Base-by-base conservation (phyloP, 2,797 vertebrate species). In the Premnoplex brunnescens region DNA sequence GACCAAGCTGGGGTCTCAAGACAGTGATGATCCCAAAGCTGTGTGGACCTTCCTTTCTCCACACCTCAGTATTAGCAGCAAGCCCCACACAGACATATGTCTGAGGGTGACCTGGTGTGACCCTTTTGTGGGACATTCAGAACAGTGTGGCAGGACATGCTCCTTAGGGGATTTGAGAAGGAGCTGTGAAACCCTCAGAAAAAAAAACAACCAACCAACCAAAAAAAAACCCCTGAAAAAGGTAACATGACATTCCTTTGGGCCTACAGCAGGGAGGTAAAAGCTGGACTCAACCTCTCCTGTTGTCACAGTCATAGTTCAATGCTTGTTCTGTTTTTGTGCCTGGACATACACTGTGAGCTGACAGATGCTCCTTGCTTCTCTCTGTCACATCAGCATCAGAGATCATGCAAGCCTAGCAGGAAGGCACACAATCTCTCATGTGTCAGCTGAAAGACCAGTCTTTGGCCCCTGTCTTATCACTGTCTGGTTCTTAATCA, bases 181-280 rank as follows among this genome's bases (percentile, higher is more conserved):
- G 8, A 86, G 14, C 12, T 68, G 30, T 39, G 24, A 66, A 88
- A 78, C 12, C 6, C 30, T 60, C 60, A 14, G 55, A 44, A 41
- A 58, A 86, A 19, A 41, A 52, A 52, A 14, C 46, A 48, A 48
- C 3, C 22, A 46, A 46, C 11, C 44, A 46, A 46, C 22, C 46
- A 48, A 46, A 46, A 26, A 49, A 26, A 48, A 48, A 44, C 5
- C 0, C 2, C 0, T 27, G 23, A n/a, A 49, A 85, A 78, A 88
- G 30, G 20, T 41, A 64, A 34, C 1, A 4, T 5, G 17, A 41
- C 0, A 0, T 73, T 73, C 17, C 16, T 23, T 55, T 60, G n/a
- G 5, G 24, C 51, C 48, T 51, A 27, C 8, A 58, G 4, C 4
- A 26, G 10, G 27, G 28, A 64, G 15, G 16, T 22, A 54, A 68